phyloP scores from a whole-genome alignment of 2,797 vertebrate species.

The Kryptolebias ocellatus region DNA sequence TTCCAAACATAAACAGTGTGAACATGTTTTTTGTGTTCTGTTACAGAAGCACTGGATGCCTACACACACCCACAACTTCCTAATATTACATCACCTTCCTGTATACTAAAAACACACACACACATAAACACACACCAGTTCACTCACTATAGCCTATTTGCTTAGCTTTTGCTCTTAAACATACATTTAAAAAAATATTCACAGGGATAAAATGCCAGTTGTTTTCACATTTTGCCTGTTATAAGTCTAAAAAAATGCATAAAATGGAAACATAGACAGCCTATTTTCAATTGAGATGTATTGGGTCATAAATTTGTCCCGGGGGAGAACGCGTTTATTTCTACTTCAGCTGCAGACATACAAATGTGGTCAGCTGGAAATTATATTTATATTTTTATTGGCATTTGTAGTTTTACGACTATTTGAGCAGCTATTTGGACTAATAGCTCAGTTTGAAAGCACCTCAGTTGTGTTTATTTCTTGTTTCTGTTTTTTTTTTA shows the following conservation, averaged over 20 bases:
- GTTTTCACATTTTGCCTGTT: not conserved
- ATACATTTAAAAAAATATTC: slow-evolving; percentile 23
- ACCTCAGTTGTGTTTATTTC: no score
- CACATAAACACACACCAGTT: slow-evolving; percentile 12
- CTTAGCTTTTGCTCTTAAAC: slow-evolving; percentile 15
- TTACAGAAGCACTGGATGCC: slow-evolving; percentile 45
- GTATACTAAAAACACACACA: slow-evolving; percentile 19
- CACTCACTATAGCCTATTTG: slow-evolving; percentile 16
- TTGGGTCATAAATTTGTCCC: no score
- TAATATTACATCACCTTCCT: slow-evolving; percentile 56
- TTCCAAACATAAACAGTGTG: slow-evolving; percentile 57
- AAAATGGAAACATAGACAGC: no score
- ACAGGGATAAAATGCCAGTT: not conserved
- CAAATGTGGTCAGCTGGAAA: no score
- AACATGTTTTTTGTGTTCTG: slow-evolving; percentile 38
- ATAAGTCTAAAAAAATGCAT: not conserved
- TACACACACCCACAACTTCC: slow-evolving; percentile 62
- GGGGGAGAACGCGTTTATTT: no score
- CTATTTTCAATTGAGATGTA: no score
- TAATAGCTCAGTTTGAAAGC: no score
- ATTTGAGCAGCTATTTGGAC: no score
- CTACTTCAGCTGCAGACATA: no score
- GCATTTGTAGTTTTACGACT: no score
- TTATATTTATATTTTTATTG: no score
- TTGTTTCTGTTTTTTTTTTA: no score